Evolutionary conservation across 64 coral and sea anemone genomes (phyloP), one percentile per base, ranked within the genome.

Genomic region (Pachyseris speciosa): DNA sequence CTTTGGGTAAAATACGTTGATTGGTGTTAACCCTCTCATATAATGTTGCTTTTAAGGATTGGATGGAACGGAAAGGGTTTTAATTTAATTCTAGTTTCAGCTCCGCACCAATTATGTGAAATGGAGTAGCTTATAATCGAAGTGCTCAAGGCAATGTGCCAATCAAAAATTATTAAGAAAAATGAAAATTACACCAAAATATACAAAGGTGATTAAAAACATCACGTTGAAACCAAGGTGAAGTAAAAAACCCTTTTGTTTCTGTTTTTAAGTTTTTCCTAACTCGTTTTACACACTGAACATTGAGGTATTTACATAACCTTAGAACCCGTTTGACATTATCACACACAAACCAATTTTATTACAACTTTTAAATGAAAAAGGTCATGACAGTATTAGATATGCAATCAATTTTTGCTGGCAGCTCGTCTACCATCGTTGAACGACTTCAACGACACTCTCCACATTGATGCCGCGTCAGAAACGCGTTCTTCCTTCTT

Each of bases 101-200:
- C 66, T 5, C 2, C 33, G 33, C 66, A 19, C 66, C 65, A 37
- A 37, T 69, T 32, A 69, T 5, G 32, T 12, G 33, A 69, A 57
- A 33, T 33, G 1, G 31, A 34, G 66, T 10, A 68, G 28, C 10
- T 34, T 15, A 19, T 57, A 57, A 74, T 74, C 39, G 22, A 11
- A 22, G 38, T 7, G 32, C 70, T 74, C n/a, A 22, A 43, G n/a
- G 70, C 39, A 10, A 43, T 47, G 13, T 17, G 10, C 70, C 42
- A 74, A 74, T 24, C 27, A 26, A 44, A 45, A 74, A 74, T 74
- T 74, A 45, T 74, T 74, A 22, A 47, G 70, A 44, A 44, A n/a
- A 40, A 15, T 7, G 40, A 74, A 43, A 40, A 74, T 74, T 10
- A 19, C n/a, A 74, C 45, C 27, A 74, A 24, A 8, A 12, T 25